A percentile compares a stretch with the other conserved stretches of the same genome.
phyloP scores from a whole-genome alignment of 2,113 vertebrate genomes.

The Ceyx margarethae region DNA sequence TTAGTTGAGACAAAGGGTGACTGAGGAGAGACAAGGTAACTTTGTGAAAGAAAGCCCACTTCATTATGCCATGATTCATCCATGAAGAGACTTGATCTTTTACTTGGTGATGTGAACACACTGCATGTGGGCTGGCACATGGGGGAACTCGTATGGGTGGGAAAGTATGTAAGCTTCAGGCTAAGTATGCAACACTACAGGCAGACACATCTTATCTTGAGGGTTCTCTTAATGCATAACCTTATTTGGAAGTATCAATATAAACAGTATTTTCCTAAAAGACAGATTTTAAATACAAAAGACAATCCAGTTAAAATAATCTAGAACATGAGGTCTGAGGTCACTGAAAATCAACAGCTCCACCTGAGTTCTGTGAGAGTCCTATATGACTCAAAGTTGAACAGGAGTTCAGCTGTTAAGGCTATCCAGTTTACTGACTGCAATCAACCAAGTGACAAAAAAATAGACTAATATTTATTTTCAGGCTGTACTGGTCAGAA shows the following conservation, averaged over 20 bases:
- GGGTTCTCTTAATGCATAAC: not conserved
- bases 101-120: not conserved
- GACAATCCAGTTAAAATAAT: not conserved
- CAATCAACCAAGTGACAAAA: not conserved
- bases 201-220: not conserved
- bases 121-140: fast-evolving
- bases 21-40: not conserved
- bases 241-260: not conserved
- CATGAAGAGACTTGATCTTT: fast-evolving
- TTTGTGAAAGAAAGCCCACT: not conserved
- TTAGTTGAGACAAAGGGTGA: not conserved
- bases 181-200: fast-evolving
- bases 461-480: not conserved
- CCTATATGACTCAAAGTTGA: fast-evolving
- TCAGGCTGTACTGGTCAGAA: not conserved
- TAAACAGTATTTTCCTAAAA: not conserved
- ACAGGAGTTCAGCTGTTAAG: not conserved
- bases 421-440: not conserved
- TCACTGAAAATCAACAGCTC: not conserved
- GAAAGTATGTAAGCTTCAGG: not conserved
- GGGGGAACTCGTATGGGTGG: fast-evolving
- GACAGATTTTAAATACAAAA: not conserved
- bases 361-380: not conserved
- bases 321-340: not conserved
- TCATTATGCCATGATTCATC: not conserved